Conservation (phyloP, 2,113 vertebrate genomes). For the Crotalus horridus region DNA sequence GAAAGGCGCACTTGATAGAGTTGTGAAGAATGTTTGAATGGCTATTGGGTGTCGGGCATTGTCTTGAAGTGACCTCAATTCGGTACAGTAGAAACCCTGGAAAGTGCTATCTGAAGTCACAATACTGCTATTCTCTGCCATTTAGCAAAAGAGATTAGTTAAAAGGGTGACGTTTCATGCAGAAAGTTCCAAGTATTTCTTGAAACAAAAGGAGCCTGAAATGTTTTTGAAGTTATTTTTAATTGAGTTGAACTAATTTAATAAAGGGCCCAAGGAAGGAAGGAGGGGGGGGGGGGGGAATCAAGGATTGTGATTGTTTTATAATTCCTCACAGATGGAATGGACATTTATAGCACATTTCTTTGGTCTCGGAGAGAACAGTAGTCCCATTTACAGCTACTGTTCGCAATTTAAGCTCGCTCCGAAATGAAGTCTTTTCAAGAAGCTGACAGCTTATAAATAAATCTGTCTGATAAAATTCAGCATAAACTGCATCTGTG, state of each 20-base stretch:
- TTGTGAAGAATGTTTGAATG: constrained; percentile 93
- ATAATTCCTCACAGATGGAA: constrained; percentile 80
- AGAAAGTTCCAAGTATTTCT: constrained; percentile 93
- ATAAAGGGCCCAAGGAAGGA: constrained; percentile 76
- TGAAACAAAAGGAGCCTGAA: constrained; percentile 79
- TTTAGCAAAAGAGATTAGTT: constrained; percentile 96
- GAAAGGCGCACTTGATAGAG: constrained; percentile 97
- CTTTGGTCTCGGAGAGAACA: constrained; percentile 79
- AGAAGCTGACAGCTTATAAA: constrained; percentile 84
- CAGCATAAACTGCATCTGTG: constrained; percentile 81
- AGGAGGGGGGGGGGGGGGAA: constrained; percentile 44
- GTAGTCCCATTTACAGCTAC: constrained; percentile 82
- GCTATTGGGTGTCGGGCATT: constrained; percentile 94
- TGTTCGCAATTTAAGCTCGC: constrained; percentile 81
- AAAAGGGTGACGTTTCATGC: constrained; percentile 90
- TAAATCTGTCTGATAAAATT: constrained; percentile 86
- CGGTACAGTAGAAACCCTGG: constrained; percentile 98
- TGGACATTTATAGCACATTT: constrained; percentile 81
- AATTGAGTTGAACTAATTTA: constrained; percentile 86
- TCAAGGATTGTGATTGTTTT: constrained; percentile 84
- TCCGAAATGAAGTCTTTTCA: constrained; percentile 84
- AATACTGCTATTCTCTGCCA: constrained; percentile 92
- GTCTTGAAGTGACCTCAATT: constrained; percentile 96
- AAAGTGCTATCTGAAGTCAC: constrained; percentile 92
- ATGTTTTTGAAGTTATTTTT: constrained; percentile 87